These are phyloP conservation scores for Sitophilus oryzae DNA, from an alignment of 1,140 invertebrate genomes.

Conservation along the genomic window DNA sequence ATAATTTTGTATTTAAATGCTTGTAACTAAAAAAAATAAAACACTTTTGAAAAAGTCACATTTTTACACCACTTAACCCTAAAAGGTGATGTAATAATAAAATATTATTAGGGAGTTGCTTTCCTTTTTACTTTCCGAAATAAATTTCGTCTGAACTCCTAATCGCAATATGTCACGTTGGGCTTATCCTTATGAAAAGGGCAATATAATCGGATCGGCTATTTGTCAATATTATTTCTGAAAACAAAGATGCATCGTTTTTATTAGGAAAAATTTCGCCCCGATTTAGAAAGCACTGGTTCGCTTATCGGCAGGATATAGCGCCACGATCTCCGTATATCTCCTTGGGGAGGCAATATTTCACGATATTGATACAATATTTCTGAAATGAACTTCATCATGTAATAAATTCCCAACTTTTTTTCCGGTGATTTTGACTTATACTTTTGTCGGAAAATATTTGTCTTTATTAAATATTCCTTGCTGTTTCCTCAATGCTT, in stretches of 20 bases:
- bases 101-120: too few species aligned
- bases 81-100: too few species aligned
- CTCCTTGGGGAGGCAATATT: not conserved
- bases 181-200: not conserved
- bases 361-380: not conserved
- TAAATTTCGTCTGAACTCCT: too few species aligned
- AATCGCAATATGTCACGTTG: conserved; percentile 1
- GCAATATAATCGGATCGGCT: not conserved
- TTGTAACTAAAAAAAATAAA: too few species aligned
- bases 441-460: too few species aligned
- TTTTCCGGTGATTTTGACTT: too few species aligned
- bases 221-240: conserved; percentile 4
- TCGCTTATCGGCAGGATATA: not conserved
- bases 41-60: too few species aligned
- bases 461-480: too few species aligned
- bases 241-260: conserved; percentile 2
- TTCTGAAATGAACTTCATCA: not conserved
- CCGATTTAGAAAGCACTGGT: not conserved
- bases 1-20: too few species aligned
- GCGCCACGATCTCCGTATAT: not conserved
- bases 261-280: not conserved
- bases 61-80: too few species aligned
- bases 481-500: too few species aligned
- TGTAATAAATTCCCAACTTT: not conserved
- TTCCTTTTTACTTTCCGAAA: too few species aligned